Base-by-base conservation (phyloP, 2,888 invertebrate genomes). In the Nomada fabriciana region DNA sequence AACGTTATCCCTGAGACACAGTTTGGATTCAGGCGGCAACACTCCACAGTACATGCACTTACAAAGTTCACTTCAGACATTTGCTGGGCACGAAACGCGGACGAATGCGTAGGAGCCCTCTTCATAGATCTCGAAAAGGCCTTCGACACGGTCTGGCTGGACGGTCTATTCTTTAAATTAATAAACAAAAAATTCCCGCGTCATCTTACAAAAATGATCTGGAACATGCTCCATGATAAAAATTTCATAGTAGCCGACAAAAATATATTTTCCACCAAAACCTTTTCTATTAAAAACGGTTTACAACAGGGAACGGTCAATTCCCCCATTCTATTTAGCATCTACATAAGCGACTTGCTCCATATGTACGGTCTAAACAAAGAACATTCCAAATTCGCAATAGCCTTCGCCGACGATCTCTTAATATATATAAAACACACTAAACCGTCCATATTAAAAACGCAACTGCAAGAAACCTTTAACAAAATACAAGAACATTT, bases 81-180 rank as follows among this genome's bases (percentile, higher is more conserved):
- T 3, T n/a, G 20, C 53, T n/a, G 20, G 18, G 53, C 53, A 53
- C 2, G 18, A 5, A 53, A 53, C n/a, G 20, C 18, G 9, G n/a
- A 20, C 20, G 18, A 53, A n/a, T 53, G 53, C 20, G n/a, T 53
- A 15, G 53, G 53, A 9, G 53, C 53, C 4, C 18, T 18, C 9
- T 53, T 53, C n/a, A 20, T 53, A 18, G 53, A 53, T 18, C 53
- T 86, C 0, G 82, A 85, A 25, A 83, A 84, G 52, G 82, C 80
- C 0, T 84, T 84, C 11, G 84, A 84, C 15, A 63, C 84, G 0
- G 76, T 86, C 0, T 86, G 83, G 84, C 53, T 82, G 1, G 69
- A 82, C 3, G 82, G 78, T 0, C 61, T 82, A 0, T 57, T 80
- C n/a, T 72, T 65, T 20, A 77, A 71, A 69, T 36, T 83, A 29